phyloP scores from a whole-genome alignment of 2,113 vertebrate species.

The Vulpes lagopus region DNA sequence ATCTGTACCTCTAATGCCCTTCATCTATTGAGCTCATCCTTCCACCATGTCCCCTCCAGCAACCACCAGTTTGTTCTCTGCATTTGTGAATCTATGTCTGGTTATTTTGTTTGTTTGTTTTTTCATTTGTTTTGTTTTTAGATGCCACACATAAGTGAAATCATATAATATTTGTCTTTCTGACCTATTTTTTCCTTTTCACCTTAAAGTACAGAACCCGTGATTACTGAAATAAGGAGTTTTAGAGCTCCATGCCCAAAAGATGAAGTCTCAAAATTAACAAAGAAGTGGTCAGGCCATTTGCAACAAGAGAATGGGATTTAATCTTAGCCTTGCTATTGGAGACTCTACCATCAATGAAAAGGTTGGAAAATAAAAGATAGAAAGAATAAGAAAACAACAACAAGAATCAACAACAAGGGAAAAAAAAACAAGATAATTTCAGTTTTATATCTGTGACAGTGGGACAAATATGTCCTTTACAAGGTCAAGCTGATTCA shows the following conservation, averaged over 20 bases:
- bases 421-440: not conserved
- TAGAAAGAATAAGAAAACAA: conserved; percentile 8
- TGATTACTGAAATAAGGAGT: not conserved
- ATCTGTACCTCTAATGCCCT: not conserved
- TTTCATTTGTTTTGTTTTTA: not conserved
- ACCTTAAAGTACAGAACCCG: not conserved
- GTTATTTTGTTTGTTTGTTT: not conserved
- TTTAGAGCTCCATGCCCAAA: not conserved
- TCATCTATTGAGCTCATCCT: not conserved
- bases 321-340: not conserved
- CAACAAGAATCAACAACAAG: not conserved
- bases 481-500: not conserved
- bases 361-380: conserved; percentile 17
- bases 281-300: not conserved
- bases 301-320: not conserved
- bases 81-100: not conserved
- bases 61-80: not conserved
- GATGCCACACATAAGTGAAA: not conserved
- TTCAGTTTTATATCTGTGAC: not conserved
- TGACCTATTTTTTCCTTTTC: not conserved
- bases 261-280: not conserved
- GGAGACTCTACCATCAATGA: not conserved
- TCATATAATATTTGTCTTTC: not conserved
- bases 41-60: not conserved
- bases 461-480: not conserved